Evolutionary conservation across 2,888 invertebrate genomes (phyloP), one percentile per base, ranked within the genome.

Genomic region (Drosophila mettleri): DNA sequence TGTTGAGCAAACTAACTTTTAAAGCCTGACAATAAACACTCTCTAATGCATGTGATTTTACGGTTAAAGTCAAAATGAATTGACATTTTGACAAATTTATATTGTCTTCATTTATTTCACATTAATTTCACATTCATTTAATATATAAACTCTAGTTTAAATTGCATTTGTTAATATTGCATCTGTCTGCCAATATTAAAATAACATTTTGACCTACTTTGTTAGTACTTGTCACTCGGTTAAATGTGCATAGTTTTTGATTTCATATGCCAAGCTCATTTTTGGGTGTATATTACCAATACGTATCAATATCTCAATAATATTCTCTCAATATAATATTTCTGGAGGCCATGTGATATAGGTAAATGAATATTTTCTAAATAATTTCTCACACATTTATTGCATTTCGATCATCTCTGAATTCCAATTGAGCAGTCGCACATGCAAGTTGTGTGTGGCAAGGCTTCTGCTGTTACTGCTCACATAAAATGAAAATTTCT

Each of bases 401-500:
- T 33, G 24, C 38, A 22, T 9, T 10, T 46, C 41, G 58, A 51
- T 54, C 75, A 78, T 61, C 68, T 62, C 63, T 55, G 51, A 45
- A 16, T 14, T 6, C 36, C 20, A 43, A 24, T 43, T 38, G 27
- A 33, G 48, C 33, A 24, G 38, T 33, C 12, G 22, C 16, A 18
- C 34, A 14, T n/a, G 16, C 8, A 14, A 31, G 31, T 6, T 29
- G 39, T 33, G 29, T 58, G 36, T 38, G 12, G 31, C 51, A 43
- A 60, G 59, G 66, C 54, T 69, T 68, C 31, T n/a, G 58, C 61
- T 72, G 52, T 54, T 69, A 43, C 52, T 77, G 77, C 80, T 80
- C 78, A 76, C 73, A 86, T 85, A 86, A 86, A 84, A 84, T 85
- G 86, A 84, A 84, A 80, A 67, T 82, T 81, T 74, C 85, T 76